These are phyloP conservation scores for Drosophila arizonae DNA, from an alignment of 1,140 invertebrate genomes.

Conservation along the genomic window DNA sequence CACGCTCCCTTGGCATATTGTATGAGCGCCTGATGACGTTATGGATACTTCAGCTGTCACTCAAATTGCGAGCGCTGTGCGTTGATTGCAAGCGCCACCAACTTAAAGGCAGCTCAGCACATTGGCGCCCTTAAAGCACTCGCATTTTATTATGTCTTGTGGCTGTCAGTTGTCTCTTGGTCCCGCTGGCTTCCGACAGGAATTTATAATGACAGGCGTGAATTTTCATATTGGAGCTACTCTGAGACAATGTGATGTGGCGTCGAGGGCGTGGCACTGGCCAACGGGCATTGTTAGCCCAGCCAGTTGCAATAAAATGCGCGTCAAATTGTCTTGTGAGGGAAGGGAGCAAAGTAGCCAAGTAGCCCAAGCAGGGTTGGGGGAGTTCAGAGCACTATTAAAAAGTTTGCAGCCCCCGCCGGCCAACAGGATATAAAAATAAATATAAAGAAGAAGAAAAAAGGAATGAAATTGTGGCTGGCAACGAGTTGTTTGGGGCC, in stretches of 20 bases:
- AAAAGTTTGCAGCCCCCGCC: conserved; percentile 61
- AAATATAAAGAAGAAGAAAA: conserved; percentile 21
- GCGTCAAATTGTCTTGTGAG: conserved; percentile 59
- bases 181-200: background rate
- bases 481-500: conserved; percentile 45
- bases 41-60: conserved; percentile 76
- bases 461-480: conserved; percentile 7
- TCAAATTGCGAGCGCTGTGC: conserved; percentile 51
- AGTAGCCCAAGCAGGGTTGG: conserved; percentile 13
- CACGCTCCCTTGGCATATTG: background rate
- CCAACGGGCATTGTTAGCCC: conserved; percentile 68
- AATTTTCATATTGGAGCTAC: conserved; percentile 71
- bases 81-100: conserved; percentile 53
- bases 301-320: conserved; percentile 70
- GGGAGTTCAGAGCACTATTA: conserved; percentile 52
- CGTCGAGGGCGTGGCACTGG: conserved; percentile 40
- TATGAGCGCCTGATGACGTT: conserved; percentile 66
- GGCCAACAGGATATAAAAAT: conserved; percentile 21
- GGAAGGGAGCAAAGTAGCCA: background rate
- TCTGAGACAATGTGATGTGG: conserved; percentile 14
- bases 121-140: conserved; percentile 21
- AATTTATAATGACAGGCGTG: conserved; percentile 77
- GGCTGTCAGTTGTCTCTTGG: background rate
- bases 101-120: conserved; percentile 25
- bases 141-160: conserved; percentile 36